These are phyloP conservation scores for Abrostola tripartita DNA, from an alignment of 2,888 invertebrate genomes.

Conservation along the genomic window DNA sequence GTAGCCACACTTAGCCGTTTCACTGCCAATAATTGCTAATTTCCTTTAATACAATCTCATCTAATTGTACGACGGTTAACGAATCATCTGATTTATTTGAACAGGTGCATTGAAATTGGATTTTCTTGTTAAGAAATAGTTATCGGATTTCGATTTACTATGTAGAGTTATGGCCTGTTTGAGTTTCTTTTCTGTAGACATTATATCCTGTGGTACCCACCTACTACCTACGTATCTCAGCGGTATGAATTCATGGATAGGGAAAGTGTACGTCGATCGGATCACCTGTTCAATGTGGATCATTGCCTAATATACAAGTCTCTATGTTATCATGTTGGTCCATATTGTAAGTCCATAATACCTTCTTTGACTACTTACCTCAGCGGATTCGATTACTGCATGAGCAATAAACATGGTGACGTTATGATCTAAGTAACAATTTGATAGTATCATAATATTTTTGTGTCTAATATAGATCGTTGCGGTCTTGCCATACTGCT, in stretches of 20 bases:
- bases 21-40: conserved; percentile 65
- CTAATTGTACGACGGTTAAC: conserved; percentile 47
- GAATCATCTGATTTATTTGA: conserved; percentile 43
- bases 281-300: conserved; percentile 1
- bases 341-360: too few relatives aligned
- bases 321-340: background rate
- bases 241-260: background rate
- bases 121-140: conserved; percentile 31
- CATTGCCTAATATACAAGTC: background rate
- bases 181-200: conserved; percentile 4
- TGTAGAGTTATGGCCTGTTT: background rate
- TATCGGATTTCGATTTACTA: conserved; percentile 20
- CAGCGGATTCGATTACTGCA: too few relatives aligned
- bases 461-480: too few relatives aligned
- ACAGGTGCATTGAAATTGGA: conserved; percentile 37
- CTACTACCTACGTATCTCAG: background rate
- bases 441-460: too few relatives aligned
- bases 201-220: background rate
- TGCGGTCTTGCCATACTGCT: too few relatives aligned
- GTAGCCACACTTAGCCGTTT: conserved; percentile 60
- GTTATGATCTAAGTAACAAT: too few relatives aligned
- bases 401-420: too few relatives aligned
- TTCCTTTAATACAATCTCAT: conserved; percentile 66
- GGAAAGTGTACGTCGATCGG: background rate
- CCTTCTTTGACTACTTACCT: too few relatives aligned